Percentiles rank a stretch among this genome's conserved stretches.
These are phyloP conservation scores for Silvanus unidentatus DNA, from an alignment of 2,888 invertebrate genomes.

Conservation along the genomic window DNA sequence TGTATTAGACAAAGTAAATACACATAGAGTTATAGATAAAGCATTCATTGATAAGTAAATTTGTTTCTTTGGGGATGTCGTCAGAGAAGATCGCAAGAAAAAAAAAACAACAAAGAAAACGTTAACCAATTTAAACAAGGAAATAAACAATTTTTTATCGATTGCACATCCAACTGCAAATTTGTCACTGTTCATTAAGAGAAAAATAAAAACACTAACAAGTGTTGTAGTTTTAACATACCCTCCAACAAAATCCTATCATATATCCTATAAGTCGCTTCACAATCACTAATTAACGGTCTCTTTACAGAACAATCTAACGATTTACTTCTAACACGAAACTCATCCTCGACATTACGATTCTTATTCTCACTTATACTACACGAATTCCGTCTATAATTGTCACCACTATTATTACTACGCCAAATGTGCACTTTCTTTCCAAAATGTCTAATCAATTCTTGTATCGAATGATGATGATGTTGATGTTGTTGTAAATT, in stretches of 20 bases:
- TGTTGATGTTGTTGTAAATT: slow-evolving; percentile 37
- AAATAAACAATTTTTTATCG: too few species aligned
- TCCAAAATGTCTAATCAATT: slow-evolving; percentile 68
- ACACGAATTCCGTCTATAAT: slow-evolving; percentile 37
- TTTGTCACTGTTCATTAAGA: too few species aligned
- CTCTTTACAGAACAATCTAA: slow-evolving; percentile 59
- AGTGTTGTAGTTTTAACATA: too few species aligned
- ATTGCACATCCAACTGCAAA: too few species aligned
- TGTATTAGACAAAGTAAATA: too few species aligned
- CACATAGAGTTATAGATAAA: too few species aligned
- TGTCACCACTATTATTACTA: slow-evolving; percentile 41
- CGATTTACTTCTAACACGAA: slow-evolving; percentile 72
- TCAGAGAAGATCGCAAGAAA: too few species aligned
- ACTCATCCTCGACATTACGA: slow-evolving; percentile 59
- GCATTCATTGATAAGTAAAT: too few species aligned
- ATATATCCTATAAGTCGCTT: slow-evolving; percentile 74
- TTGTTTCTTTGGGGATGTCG: too few species aligned
- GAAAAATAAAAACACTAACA: too few species aligned
- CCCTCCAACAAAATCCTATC: slow-evolving; percentile 73
- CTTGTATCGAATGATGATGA: slow-evolving; percentile 65
- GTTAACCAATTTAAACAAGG: too few species aligned
- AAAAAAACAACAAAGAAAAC: too few species aligned
- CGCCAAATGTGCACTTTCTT: slow-evolving; percentile 71
- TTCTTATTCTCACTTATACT: slow-evolving; percentile 50
- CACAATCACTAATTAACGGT: slow-evolving; percentile 65